Evolutionary conservation across 2,797 vertebrate species (phyloP).

Genomic region (Hephaestus fuliginosus): DNA sequence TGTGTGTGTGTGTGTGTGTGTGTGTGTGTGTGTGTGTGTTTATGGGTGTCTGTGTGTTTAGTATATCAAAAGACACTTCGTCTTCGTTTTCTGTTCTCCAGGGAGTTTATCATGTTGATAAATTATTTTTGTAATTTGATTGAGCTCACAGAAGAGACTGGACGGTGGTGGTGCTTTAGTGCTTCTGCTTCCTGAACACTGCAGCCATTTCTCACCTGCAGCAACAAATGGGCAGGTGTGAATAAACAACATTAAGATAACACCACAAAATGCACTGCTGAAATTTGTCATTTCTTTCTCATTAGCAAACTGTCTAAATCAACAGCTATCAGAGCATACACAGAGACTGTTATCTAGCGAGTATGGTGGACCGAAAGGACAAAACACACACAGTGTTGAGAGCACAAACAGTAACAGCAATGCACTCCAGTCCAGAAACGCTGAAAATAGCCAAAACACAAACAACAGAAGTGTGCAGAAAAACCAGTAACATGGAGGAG

Average conservation of each 20-base stretch:
- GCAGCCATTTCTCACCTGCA: constrained; percentile 31
- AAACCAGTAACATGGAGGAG: constrained; percentile 31
- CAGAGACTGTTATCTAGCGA: constrained; percentile 5
- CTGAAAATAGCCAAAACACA: constrained; percentile 29
- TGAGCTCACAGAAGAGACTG: not conserved
- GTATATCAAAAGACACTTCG: not conserved
- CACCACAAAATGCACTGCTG: not conserved
- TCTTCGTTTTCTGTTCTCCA: not conserved
- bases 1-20: not conserved
- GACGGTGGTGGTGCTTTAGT: not conserved
- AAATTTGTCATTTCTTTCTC: constrained; percentile 15
- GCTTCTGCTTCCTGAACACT: constrained; percentile 34
- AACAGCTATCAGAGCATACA: constrained; percentile 7
- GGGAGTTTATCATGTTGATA: constrained; percentile 28
- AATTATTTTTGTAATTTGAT: constrained; percentile 25
- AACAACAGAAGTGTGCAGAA: constrained; percentile 28
- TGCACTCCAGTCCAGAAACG: constrained; percentile 13
- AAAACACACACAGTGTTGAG: constrained; percentile 31
- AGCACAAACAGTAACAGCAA: constrained; percentile 24
- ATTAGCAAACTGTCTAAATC: constrained; percentile 24
- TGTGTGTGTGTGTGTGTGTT: not conserved
- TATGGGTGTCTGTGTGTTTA: constrained; percentile 5
- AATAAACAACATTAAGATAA: constrained; percentile 34
- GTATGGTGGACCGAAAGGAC: constrained; percentile 16
- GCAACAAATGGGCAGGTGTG: constrained; percentile 19